These are phyloP conservation scores for Psephotus haematonotus DNA, from an alignment of 2,113 vertebrate species.

Conservation along the genomic window DNA sequence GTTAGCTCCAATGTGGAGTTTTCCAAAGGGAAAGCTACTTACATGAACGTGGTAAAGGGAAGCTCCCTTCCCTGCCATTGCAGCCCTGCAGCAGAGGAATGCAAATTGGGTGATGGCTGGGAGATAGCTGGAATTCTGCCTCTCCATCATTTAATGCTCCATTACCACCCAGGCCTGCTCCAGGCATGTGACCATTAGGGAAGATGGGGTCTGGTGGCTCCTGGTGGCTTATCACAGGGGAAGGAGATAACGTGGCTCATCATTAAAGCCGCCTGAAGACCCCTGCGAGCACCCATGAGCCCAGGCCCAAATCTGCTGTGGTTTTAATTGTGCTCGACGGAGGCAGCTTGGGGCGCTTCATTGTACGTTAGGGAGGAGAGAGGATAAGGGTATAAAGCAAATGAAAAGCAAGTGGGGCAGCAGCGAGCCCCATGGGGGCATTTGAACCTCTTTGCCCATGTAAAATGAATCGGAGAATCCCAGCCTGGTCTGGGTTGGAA, in stretches of 20 bases:
- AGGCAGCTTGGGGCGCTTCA: background rate
- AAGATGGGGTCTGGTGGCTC: background rate
- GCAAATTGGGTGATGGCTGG: background rate
- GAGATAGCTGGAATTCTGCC: background rate
- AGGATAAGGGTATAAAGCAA: background rate
- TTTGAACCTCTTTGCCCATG: background rate
- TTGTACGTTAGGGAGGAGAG: background rate
- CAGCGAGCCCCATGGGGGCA: background rate
- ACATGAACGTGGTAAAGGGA: rapidly evolving
- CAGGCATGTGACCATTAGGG: background rate
- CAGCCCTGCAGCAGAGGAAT: background rate
- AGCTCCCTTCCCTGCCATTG: background rate
- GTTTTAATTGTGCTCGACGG: background rate
- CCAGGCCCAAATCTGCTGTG: background rate
- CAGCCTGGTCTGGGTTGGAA: background rate
- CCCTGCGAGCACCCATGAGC: background rate
- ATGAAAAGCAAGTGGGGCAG: background rate
- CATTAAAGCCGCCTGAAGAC: background rate
- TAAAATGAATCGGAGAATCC: background rate
- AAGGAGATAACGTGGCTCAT: background rate
- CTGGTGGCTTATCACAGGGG: background rate
- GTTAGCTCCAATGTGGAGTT: background rate
- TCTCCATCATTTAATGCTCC: background rate
- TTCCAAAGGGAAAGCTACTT: background rate
- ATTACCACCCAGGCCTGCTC: background rate